Evolutionary conservation across 2,797 vertebrate genomes (phyloP).

Genomic region (Buphagus erythrorhynchus): DNA sequence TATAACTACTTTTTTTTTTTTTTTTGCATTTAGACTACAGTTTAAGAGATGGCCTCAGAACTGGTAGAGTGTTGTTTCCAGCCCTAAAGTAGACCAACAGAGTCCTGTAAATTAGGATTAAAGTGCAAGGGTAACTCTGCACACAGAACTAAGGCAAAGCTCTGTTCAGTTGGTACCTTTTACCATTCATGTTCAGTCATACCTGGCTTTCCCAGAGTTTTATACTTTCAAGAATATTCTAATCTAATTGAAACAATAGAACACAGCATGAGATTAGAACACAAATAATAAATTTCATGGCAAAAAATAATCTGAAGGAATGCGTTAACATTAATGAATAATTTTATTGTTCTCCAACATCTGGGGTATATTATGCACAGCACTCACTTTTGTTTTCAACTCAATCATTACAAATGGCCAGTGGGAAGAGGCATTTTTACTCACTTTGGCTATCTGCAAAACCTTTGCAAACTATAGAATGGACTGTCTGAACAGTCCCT

Average conservation of each 20-base stretch:
- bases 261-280: background rate
- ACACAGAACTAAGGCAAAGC: background rate
- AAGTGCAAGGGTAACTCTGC: background rate
- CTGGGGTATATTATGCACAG: background rate
- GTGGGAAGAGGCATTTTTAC: background rate
- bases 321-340: background rate
- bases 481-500: background rate
- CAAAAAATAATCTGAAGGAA: background rate
- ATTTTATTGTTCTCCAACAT: background rate
- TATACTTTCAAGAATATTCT: background rate
- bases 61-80: background rate
- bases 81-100: background rate
- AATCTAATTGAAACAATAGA: background rate
- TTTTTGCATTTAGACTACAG: background rate
- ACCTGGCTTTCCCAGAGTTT: background rate
- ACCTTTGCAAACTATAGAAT: background rate
- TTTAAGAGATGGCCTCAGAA: background rate
- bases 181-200: background rate
- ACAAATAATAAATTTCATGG: background rate
- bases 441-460: background rate
- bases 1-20: background rate
- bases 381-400: background rate
- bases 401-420: background rate
- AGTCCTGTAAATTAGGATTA: background rate
- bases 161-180: background rate